Conservation (phyloP, 37 sponge, comb jelly and placozoan species). For the Agelas oroides region DNA sequence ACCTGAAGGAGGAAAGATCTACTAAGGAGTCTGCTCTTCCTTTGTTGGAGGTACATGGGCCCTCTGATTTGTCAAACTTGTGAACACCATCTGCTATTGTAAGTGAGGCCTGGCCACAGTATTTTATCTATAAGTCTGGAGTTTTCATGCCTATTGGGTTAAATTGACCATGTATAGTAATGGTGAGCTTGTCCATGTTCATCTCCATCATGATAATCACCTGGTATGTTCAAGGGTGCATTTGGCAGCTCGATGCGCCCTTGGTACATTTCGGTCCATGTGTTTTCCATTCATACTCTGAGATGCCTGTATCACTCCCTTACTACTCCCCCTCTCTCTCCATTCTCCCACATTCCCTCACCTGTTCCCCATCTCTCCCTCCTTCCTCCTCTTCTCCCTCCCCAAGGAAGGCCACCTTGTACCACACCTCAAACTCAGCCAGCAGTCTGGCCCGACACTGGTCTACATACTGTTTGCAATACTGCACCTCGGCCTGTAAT, state of each 20-base stretch:
- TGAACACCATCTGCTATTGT: too few species aligned
- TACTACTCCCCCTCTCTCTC: not conserved
- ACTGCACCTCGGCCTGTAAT: constrained; percentile 64
- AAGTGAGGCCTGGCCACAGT: too few species aligned
- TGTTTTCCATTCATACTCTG: not conserved
- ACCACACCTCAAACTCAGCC: constrained; percentile 94
- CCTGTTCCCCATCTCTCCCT: not conserved
- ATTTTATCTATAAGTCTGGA: too few species aligned
- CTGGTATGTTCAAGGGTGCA: too few species aligned
- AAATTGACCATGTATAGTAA: too few species aligned
- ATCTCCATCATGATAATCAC: too few species aligned
- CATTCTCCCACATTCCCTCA: not conserved
- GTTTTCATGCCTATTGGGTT: too few species aligned
- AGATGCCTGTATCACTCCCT: not conserved
- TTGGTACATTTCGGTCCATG: not conserved
- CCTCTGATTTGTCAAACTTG: too few species aligned
- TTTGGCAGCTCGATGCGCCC: too few species aligned
- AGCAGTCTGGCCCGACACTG: constrained; percentile 81
- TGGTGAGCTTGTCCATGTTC: too few species aligned
- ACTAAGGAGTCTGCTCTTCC: too few species aligned
- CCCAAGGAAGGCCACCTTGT: constrained; percentile 67
- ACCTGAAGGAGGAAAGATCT: not conserved
- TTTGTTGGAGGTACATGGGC: too few species aligned
- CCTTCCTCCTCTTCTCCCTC: not conserved
- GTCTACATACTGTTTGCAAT: constrained; percentile 85